Conservation (phyloP, 2,113 vertebrate genomes). For the Passer montanus region DNA sequence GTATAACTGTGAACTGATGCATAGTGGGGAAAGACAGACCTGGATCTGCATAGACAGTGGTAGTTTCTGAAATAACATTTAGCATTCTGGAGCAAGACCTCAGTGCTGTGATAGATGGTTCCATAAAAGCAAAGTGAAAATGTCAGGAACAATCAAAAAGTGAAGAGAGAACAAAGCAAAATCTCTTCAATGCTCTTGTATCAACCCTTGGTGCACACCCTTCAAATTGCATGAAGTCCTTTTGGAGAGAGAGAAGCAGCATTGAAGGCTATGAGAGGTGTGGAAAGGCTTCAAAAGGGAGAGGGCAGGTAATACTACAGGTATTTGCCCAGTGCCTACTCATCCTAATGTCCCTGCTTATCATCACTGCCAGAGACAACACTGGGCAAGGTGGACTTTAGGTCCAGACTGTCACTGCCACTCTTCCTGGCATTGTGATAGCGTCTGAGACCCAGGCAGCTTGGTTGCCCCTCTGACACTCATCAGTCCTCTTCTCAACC, state of each 20-base stretch:
- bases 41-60: fast-evolving
- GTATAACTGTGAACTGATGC: neutral
- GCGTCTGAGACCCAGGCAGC: neutral
- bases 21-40: neutral
- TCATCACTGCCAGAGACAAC: neutral
- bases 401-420: neutral
- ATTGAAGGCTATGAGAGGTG: neutral
- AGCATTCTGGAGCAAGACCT: neutral
- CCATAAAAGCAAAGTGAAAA: neutral
- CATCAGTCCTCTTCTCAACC: neutral
- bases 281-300: neutral
- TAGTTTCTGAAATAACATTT: neutral
- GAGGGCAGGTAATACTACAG: neutral
- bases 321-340: neutral
- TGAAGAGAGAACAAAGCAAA: neutral
- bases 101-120: neutral
- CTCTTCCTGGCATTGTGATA: fast-evolving
- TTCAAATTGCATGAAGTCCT: neutral
- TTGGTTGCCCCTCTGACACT: neutral
- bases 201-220: neutral
- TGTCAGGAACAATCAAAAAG: neutral
- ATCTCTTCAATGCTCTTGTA: neutral
- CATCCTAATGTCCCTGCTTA: neutral
- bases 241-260: neutral
- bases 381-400: fast-evolving